A percentile compares a stretch with the other conserved stretches of the same genome.
Evolutionary conservation across 2,797 vertebrate genomes (phyloP).

Genomic region (Macrochelys suwanniensis): DNA sequence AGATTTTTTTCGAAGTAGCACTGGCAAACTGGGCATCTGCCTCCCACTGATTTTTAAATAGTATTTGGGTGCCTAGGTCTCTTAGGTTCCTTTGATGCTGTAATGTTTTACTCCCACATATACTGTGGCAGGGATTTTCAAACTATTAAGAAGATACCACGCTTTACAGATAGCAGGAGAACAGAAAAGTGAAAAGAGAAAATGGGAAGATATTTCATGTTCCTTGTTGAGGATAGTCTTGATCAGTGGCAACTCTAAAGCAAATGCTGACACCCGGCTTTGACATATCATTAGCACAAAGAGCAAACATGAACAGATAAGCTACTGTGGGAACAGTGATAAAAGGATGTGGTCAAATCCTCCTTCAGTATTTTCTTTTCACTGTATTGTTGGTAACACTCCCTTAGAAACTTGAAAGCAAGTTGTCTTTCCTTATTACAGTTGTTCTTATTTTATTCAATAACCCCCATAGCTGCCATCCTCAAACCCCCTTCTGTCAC

Average conservation of each 20-base stretch:
- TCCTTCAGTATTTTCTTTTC: slow-evolving; percentile 12
- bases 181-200: neutral
- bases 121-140: neutral
- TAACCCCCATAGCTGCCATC: neutral
- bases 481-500: neutral
- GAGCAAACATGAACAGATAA: slow-evolving; percentile 31
- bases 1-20: neutral
- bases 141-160: neutral
- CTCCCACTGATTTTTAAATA: neutral
- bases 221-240: neutral
- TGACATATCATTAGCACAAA: slow-evolving; percentile 31
- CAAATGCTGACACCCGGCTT: neutral
- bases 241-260: neutral
- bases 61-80: neutral
- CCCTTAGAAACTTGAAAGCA: neutral
- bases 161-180: neutral
- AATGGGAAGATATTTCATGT: neutral
- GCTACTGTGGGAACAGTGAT: neutral
- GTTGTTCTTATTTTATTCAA: neutral
- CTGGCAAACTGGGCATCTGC: neutral
- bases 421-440: neutral
- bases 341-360: neutral
- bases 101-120: neutral
- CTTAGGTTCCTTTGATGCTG: fast-evolving
- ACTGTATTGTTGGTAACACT: neutral